A percentile compares a stretch with the other conserved stretches of the same genome.
Conservation (phyloP, 1,140 invertebrate genomes). For the Drosophila bocqueti region DNA sequence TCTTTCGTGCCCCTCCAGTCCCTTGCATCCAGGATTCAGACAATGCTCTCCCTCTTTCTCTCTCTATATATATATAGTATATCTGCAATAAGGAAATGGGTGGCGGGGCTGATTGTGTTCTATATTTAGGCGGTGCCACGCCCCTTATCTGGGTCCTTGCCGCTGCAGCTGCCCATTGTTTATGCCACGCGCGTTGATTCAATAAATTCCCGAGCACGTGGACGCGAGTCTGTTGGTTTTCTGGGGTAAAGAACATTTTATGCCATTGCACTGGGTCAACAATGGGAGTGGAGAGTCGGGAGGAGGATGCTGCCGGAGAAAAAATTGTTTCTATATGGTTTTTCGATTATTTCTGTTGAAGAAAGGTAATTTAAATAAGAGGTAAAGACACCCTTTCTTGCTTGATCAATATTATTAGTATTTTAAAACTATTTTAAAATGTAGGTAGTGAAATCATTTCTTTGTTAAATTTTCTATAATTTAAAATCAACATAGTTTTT, state of each 20-base stretch:
- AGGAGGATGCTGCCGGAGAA: background rate
- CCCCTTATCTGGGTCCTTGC: constrained; percentile 36
- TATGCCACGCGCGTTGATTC: constrained; percentile 71
- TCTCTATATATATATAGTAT: background rate
- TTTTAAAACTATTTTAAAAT: background rate
- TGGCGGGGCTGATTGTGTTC: constrained; percentile 37
- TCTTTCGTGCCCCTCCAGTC: constrained; percentile 27
- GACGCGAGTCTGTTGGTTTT: constrained; percentile 40
- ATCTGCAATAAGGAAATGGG: constrained; percentile 43
- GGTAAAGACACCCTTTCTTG: too few relatives aligned
- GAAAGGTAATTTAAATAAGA: too few relatives aligned
- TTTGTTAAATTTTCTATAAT: background rate
- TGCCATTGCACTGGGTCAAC: constrained; percentile 18
- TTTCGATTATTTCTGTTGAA: background rate
- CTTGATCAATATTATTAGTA: too few relatives aligned
- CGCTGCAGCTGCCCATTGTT: constrained; percentile 53
- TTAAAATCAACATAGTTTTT: background rate
- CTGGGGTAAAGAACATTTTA: constrained; percentile 21
- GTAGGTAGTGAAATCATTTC: background rate
- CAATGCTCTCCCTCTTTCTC: constrained; percentile 24
- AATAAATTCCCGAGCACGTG: constrained; percentile 58
- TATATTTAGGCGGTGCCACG: constrained; percentile 63
- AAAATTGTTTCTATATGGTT: background rate
- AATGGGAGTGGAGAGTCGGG: background rate
- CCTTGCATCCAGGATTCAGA: constrained; percentile 28